Evolutionary conservation across 2,797 vertebrate species (phyloP).

Genomic region (Tokudaia muenninki): DNA sequence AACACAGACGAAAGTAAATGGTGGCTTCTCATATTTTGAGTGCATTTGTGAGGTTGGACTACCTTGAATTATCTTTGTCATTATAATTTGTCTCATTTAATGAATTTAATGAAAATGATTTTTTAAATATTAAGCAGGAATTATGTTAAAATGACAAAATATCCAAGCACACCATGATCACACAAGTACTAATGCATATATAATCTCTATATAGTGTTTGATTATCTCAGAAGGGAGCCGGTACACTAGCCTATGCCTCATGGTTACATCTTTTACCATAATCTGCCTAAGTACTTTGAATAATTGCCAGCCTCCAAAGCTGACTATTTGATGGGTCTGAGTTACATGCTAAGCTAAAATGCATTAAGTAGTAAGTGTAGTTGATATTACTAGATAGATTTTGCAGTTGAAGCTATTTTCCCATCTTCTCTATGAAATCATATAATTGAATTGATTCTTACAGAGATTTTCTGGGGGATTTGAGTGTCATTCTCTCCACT

Average conservation of each 20-base stretch:
- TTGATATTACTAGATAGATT: constrained; percentile 55
- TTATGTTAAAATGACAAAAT: background rate
- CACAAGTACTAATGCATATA: background rate
- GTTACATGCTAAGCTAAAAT: constrained; percentile 44
- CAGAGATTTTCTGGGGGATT: constrained; percentile 18
- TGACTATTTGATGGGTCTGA: background rate
- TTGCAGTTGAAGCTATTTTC: constrained; percentile 44
- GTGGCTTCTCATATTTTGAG: background rate
- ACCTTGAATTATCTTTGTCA: background rate
- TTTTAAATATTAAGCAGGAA: background rate
- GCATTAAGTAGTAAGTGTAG: constrained; percentile 48
- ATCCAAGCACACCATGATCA: background rate
- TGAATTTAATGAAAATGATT: background rate
- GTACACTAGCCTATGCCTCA: background rate
- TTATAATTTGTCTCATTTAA: background rate
- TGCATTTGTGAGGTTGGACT: background rate
- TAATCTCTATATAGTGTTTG: background rate
- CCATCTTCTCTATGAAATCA: constrained; percentile 44
- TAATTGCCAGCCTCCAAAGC: constrained; percentile 2
- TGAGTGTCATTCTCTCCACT: constrained; percentile 26
- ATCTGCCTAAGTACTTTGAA: background rate
- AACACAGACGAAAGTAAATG: background rate
- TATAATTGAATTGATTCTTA: constrained; percentile 58
- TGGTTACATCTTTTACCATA: constrained; percentile 14
- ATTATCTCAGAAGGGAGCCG: background rate